Evolutionary conservation across 2,888 invertebrate species (phyloP).

Genomic region (Dorcus parallelipipedus): DNA sequence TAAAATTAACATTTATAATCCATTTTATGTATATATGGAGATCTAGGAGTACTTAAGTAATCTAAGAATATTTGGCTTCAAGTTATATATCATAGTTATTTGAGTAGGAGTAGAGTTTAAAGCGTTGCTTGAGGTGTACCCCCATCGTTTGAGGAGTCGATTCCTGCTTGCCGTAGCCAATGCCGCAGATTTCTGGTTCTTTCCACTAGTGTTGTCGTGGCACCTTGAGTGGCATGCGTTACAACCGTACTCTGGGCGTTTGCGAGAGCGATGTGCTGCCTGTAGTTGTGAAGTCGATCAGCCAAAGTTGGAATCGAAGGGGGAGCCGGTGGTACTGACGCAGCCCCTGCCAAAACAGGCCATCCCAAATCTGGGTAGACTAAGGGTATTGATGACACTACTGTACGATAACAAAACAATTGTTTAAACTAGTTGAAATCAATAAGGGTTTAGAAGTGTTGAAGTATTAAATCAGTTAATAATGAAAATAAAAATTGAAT

Average conservation of each 20-base stretch:
- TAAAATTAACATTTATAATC: too few relatives aligned
- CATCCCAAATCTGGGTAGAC: constrained; percentile 57
- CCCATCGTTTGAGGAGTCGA: constrained; percentile 28
- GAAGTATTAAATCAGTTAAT: background rate
- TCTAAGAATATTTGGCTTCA: too few relatives aligned
- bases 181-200: constrained; percentile 63
- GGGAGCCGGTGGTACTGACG: constrained; percentile 36
- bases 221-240: constrained; percentile 52
- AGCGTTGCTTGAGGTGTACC: constrained; percentile 39
- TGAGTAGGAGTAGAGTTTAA: constrained; percentile 22
- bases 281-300: constrained; percentile 55
- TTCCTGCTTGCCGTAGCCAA: constrained; percentile 59
- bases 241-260: constrained; percentile 49
- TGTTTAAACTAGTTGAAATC: background rate
- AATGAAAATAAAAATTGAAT: too few relatives aligned
- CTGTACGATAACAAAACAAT: constrained; percentile 23
- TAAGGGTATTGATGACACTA: constrained; percentile 49
- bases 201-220: constrained; percentile 62
- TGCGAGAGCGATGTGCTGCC: constrained; percentile 53
- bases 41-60: too few relatives aligned
- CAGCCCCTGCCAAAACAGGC: constrained; percentile 46
- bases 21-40: too few relatives aligned
- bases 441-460: background rate
- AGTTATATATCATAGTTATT: too few relatives aligned
- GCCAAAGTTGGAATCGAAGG: constrained; percentile 51